Base-by-base conservation (phyloP, 1,140 invertebrate species). In the Pararge aegeria region DNA sequence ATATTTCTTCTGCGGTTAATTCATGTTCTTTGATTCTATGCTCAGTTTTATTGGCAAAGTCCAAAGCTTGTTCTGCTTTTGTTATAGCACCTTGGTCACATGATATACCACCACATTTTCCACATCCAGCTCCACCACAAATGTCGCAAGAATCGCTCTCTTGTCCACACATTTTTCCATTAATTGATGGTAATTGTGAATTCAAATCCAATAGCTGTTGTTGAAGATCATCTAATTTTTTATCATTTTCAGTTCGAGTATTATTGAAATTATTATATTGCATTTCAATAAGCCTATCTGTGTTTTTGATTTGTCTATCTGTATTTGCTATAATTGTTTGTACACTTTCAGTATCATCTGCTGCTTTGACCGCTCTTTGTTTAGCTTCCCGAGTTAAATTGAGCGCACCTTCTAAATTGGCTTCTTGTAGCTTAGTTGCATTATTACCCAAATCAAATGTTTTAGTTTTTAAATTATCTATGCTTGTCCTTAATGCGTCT, bases 91-190 rank as follows among this genome's bases (percentile, higher is more conserved):
- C 98, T 68, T 94, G 90, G 65, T 96, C 95, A 83, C 98, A 99
- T 13, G 96, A 96, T 20, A 97, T 90, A 10, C 95, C 96, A 50
- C 97, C 97, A 90, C 98, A 99, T 76, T 93, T 93, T 21, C 93
- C 94, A 89, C 98, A 99, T 0, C 97, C 97, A 38, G 97, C 98
- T 15, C 98, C 98, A 27, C 98, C 98, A 90, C 98, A 99, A 24
- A 97, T 91, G 78, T 98, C 97, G 85, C 98, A 99, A 34, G 95
- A 94, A 73, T 96, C 94, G 19, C 96, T 96, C 24, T 91, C 92
- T 71, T 94, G 93, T 64, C 97, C 97, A 89, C 98, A 99, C 81
- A 99, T 96, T 86, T 96, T 90, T 40, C 95, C 91, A 90, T 99
- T 99, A 19, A 99, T 90, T 60, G 94, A 93, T 0, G 97, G 96